Evolutionary conservation across 2,888 invertebrate species (phyloP), one percentile per base, ranked within the genome.

Genomic region (Rhagonycha lutea): DNA sequence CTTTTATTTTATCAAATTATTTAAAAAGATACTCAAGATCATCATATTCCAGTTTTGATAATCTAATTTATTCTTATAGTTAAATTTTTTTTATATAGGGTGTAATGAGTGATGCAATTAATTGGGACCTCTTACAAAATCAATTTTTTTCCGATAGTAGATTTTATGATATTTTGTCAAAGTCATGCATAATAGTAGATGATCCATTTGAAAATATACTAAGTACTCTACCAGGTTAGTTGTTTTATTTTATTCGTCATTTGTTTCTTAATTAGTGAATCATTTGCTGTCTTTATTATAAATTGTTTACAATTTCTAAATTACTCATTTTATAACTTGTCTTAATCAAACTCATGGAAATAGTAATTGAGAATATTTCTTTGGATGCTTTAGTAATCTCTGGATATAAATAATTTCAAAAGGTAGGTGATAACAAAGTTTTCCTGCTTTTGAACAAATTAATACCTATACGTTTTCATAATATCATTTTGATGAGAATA

Each of bases 81-180:
- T 72, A 68, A 67, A 14, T 78, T 81, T 63, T 73, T 75, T 71
- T 72, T 62, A 68, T 78, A 61, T 88, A 97, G 94, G 98, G 98
- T 68, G 98, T 98, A 4, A 95, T 98, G 95, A 96, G 97, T 82
- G 94, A 94, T 81, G 96, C 97, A 0, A 97, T 98, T 83, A 95
- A 97, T 86, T 98, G 98, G 98, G 93, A 95, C 82, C 90, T 96
- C 81, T 89, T 98, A 72, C 95, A 98, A 88, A 91, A 93, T 68
- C 98, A 98, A 86, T 98, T 95, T 88, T 91, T 93, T 81, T 92
- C 94, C 8, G 94, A 98, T 87, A 92, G 93, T 76, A 89, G 91
- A 32, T 97, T 95, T 87, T 91, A 94, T 82, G 93, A 96, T 82
- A 94, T 95, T 83, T 90, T 98, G 3, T 93, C 94, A n/a, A 95